A percentile compares a stretch with the other conserved stretches of the same genome.
Conservation (phyloP, 2,113 vertebrate species). For the Strix aluco region DNA sequence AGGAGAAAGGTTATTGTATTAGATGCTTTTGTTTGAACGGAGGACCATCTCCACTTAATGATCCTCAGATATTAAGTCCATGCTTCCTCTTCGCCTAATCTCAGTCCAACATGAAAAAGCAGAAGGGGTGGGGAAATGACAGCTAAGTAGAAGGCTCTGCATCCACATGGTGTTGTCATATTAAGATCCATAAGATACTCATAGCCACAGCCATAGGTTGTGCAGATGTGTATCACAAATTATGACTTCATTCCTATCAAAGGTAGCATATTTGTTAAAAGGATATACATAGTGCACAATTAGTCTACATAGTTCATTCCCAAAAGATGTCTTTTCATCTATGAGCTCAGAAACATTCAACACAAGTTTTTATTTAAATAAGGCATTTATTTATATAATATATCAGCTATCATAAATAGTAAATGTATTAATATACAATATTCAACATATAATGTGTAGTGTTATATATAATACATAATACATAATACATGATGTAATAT, state of each 20-base stretch:
- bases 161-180: neutral
- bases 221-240: neutral
- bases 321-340: neutral
- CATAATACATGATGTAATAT: neutral
- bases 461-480: neutral
- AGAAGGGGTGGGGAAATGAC: accelerated
- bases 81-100: neutral
- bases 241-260: neutral
- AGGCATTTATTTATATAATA: neutral
- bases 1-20: neutral
- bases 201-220: neutral
- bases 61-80: neutral
- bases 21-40: neutral
- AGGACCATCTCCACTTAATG: neutral
- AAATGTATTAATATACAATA: accelerated
- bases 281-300: neutral
- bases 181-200: neutral
- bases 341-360: neutral
- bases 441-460: neutral
- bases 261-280: neutral
- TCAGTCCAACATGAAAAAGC: neutral
- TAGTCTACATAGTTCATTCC: neutral
- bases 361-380: neutral
- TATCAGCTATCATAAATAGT: neutral
- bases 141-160: neutral